Conservation (phyloP, 2,797 vertebrate genomes). For the Betta splendens region DNA sequence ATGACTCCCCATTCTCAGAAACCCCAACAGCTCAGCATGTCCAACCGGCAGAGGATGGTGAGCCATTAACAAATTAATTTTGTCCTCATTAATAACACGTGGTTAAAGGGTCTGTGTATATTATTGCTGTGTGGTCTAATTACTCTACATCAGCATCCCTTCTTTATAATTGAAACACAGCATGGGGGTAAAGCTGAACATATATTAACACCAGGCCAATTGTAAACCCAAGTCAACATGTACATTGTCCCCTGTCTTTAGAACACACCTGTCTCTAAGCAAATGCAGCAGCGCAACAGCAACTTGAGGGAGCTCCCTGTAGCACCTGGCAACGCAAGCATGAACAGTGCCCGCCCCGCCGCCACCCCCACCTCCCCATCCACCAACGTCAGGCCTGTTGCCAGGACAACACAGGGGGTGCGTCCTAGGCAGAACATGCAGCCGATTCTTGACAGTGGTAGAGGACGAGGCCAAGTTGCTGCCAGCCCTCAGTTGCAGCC, state of each 20-base stretch:
- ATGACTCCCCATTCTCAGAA: constrained; percentile 86
- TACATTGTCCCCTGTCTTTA: constrained; percentile 57
- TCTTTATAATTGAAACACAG: neutral
- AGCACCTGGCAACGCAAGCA: constrained; percentile 85
- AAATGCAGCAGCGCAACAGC: constrained; percentile 90
- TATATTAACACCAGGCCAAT: neutral
- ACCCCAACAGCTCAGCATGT: constrained; percentile 77
- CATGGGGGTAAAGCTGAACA: neutral
- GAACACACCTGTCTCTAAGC: constrained; percentile 85
- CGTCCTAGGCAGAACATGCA: constrained; percentile 70
- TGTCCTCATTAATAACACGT: constrained; percentile 16
- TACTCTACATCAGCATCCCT: neutral
- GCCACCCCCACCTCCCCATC: constrained; percentile 79
- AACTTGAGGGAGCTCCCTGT: constrained; percentile 94
- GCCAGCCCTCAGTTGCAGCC: constrained; percentile 55
- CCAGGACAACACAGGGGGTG: constrained; percentile 71
- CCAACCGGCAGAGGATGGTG: constrained; percentile 88
- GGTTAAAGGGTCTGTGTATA: neutral
- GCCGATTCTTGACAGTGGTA: constrained; percentile 54
- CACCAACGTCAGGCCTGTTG: constrained; percentile 83
- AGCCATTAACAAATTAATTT: constrained; percentile 56
- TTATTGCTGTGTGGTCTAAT: neutral
- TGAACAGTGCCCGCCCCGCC: constrained; percentile 72
- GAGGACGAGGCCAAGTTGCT: constrained; percentile 70
- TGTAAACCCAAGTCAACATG: constrained; percentile 1